phyloP scores from a whole-genome alignment of 2,113 vertebrate species.

The Indicator indicator region DNA sequence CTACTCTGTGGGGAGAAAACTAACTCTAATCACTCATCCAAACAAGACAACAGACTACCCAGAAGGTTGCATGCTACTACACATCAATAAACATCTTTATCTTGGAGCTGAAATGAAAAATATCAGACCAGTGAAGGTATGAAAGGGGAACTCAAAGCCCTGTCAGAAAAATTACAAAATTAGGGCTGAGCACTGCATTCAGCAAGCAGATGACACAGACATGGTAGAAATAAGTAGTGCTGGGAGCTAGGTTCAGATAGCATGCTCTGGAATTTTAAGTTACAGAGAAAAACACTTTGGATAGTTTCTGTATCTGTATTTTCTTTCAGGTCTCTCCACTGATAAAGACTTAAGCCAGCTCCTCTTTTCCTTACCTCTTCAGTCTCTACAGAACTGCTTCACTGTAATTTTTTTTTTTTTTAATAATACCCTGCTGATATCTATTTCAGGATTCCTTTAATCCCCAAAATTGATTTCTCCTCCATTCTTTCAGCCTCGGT shows the following conservation, averaged over 20 bases:
- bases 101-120: constrained; percentile 51
- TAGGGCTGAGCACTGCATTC: constrained; percentile 51
- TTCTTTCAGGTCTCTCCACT: not conserved
- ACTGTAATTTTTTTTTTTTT: not conserved
- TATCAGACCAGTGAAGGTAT: constrained; percentile 43
- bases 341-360: not conserved
- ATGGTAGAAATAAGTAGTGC: constrained; percentile 35
- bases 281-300: not conserved
- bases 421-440: not conserved
- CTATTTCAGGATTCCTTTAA: constrained; percentile 18
- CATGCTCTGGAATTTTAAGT: not conserved
- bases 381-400: not conserved
- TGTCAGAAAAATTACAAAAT: constrained; percentile 55
- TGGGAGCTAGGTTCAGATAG: constrained; percentile 11
- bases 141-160: constrained; percentile 26
- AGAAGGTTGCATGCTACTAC: not conserved
- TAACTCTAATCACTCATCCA: constrained; percentile 49
- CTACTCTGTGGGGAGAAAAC: constrained; percentile 14
- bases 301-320: not conserved
- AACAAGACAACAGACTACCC: constrained; percentile 9
- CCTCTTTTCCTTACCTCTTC: not conserved
- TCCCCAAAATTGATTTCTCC: constrained; percentile 10
- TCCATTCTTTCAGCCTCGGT: not conserved
- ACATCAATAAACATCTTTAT: constrained; percentile 53
- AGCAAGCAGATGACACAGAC: constrained; percentile 1